Evolutionary conservation across 2,797 vertebrate genomes (phyloP).

Genomic region (Bradypus variegatus): DNA sequence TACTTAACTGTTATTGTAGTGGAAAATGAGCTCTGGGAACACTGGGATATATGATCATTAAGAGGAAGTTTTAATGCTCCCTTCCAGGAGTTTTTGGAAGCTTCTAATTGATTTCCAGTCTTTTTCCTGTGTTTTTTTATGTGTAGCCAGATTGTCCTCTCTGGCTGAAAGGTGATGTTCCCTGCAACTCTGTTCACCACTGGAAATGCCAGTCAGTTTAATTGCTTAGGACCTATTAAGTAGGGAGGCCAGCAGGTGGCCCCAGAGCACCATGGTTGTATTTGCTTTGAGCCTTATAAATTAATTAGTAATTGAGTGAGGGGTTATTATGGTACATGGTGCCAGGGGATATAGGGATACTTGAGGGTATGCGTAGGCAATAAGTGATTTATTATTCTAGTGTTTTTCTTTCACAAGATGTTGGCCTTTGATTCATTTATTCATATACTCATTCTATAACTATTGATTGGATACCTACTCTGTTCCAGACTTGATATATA

Average conservation of each 20-base stretch:
- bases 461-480: neutral
- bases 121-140: neutral
- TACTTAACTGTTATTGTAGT: neutral
- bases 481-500: neutral
- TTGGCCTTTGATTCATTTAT: neutral
- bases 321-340: neutral
- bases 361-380: neutral
- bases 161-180: neutral
- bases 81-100: neutral
- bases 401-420: neutral
- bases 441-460: neutral
- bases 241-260: conserved; percentile 30
- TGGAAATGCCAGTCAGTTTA: neutral
- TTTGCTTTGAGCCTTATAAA: neutral
- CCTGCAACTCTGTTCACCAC: neutral
- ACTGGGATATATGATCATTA: neutral
- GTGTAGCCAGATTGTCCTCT: neutral
- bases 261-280: neutral
- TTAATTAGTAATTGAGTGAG: neutral
- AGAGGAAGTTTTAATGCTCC: neutral
- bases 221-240: neutral
- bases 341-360: neutral
- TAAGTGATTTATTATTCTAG: neutral
- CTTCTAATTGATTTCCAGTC: neutral
- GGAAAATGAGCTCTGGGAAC: neutral